Evolutionary conservation across 2,113 vertebrate genomes (phyloP).

Genomic region (Sisor rabdophorus): DNA sequence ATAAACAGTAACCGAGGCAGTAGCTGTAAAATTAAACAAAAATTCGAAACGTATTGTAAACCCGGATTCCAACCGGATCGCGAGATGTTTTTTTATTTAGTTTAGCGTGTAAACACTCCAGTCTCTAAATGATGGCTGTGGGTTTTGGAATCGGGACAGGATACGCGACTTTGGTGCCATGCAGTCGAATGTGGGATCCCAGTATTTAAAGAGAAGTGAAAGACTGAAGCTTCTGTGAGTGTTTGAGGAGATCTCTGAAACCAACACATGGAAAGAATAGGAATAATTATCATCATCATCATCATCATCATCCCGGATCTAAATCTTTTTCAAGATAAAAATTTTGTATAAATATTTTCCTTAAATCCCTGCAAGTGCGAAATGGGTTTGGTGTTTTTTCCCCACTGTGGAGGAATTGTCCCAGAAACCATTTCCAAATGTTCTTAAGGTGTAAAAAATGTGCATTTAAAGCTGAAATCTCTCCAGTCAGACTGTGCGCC

Average conservation of each 20-base stretch:
- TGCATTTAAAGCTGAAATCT: not conserved
- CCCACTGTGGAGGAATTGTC: not conserved
- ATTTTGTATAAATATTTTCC: not conserved
- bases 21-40: not conserved
- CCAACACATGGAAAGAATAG: slow-evolving; percentile 33
- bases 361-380: too few relatives aligned
- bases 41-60: slow-evolving; percentile 17
- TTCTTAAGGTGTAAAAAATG: not conserved
- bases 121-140: slow-evolving; percentile 24
- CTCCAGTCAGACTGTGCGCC: not conserved
- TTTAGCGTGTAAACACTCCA: slow-evolving; percentile 37
- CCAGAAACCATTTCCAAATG: not conserved
- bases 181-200: slow-evolving; percentile 33
- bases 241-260: slow-evolving; percentile 27
- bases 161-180: slow-evolving; percentile 28
- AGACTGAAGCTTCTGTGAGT: slow-evolving; percentile 36
- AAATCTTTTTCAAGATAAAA: slow-evolving; percentile 7
- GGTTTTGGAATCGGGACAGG: slow-evolving; percentile 32
- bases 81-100: slow-evolving; percentile 8
- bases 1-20: not conserved
- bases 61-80: slow-evolving; percentile 6
- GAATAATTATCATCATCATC: slow-evolving; percentile 23
- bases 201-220: slow-evolving; percentile 23
- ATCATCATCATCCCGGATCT: slow-evolving; percentile 16
- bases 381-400: slow-evolving; percentile 34